Evolutionary conservation across 1,140 invertebrate genomes (phyloP), one percentile per base, ranked within the genome.

Genomic region (Drosophila virilis): DNA sequence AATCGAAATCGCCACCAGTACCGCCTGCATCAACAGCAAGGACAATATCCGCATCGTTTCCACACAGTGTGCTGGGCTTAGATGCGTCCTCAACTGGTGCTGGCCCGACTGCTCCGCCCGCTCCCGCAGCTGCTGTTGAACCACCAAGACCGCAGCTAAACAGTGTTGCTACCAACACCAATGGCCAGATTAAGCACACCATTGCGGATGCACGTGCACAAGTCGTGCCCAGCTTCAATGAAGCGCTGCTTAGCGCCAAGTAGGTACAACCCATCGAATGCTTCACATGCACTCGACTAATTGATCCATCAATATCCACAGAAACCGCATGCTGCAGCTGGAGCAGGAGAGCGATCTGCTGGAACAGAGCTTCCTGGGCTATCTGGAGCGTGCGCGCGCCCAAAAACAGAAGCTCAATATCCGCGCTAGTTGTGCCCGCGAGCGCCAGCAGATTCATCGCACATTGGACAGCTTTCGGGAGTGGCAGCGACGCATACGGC

Each of bases 281-380:
- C 8, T 1, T 62, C 22, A 5, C 22, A 28, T 5, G 22, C 37
- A 46, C 1, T n/a, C 7, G 1, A 22, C 6, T 43, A 48, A 67
- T 32, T 37, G 0, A 13, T 6, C 22, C 9, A 10, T 6, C 15
- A 8, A 6, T 22, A 0, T 12, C 35, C 50, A 12, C 32, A 92
- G 91, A 42, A 64, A 70, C n/a, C 90, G 91, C 8, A 80, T 92
- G 66, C 58, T 76, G 61, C 77, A 92, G 61, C 58, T 92, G 37
- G 91, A 92, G 48, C 67, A 82, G 55, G 91, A 92, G 61, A 92
- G 90, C 32, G 77, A 91, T 52, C 55, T 85, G 51, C 65, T 92
- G 2, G 91, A 92, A 67, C 57, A 81, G 32, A 91, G 78, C 13
- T 91, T 92, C 22, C 58, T 77, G 4, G 69, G 55, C 6, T 91